A percentile compares a stretch with the other conserved stretches of the same genome.
Conservation (phyloP, 1,140 invertebrate genomes). For the Drosophila sp. region DNA sequence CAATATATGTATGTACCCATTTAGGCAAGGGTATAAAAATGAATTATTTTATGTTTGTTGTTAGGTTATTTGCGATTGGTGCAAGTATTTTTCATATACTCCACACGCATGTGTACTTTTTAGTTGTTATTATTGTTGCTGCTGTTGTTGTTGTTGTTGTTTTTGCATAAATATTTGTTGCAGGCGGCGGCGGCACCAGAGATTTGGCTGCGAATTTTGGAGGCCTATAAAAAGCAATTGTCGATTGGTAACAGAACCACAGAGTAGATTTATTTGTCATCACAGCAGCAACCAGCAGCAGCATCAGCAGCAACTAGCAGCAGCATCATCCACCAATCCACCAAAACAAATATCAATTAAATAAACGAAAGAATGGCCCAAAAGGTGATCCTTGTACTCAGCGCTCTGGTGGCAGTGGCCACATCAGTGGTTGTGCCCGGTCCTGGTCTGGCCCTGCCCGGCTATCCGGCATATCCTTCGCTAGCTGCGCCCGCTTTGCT, state of each 20-base stretch:
- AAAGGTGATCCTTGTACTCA: constrained; percentile 67
- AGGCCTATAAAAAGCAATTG: constrained; percentile 81
- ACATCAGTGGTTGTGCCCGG: constrained; percentile 72
- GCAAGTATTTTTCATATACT: constrained; percentile 50
- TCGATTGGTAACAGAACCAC: constrained; percentile 73
- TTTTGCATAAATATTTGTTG: constrained; percentile 81
- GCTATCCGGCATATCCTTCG: constrained; percentile 52
- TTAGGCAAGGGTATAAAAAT: constrained; percentile 40
- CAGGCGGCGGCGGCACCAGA: constrained; percentile 51
- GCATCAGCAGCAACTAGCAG: constrained; percentile 8
- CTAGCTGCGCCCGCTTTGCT: constrained; percentile 36
- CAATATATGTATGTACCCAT: no score
- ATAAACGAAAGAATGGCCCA: constrained; percentile 63
- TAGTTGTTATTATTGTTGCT: constrained; percentile 53
- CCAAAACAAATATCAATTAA: constrained; percentile 10
- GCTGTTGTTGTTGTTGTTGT: constrained; percentile 32
- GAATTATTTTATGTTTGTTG: constrained; percentile 80
- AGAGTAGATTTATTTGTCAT: constrained; percentile 82
- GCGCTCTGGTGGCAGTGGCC: constrained; percentile 67
- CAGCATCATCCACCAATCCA: constrained; percentile 2
- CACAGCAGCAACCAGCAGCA: constrained; percentile 57
- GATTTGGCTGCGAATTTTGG: constrained; percentile 48
- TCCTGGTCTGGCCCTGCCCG: constrained; percentile 58
- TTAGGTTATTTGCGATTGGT: constrained; percentile 43
- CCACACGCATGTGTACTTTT: constrained; percentile 73